Base-by-base conservation (phyloP, 2,797 vertebrate genomes). In the Pelodytes ibericus region DNA sequence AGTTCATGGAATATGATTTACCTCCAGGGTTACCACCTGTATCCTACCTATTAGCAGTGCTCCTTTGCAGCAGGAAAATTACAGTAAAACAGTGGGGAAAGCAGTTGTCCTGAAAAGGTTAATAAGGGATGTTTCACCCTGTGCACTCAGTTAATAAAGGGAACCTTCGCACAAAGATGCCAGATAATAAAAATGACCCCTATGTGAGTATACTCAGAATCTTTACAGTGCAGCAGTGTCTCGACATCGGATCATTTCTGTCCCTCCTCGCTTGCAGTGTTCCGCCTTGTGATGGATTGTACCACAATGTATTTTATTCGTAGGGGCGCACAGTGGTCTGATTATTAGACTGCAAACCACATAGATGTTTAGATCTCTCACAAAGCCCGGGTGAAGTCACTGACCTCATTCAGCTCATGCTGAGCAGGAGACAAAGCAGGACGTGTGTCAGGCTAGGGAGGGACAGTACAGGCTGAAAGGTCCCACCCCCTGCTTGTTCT, bases 221-320 rank as follows among this genome's bases (percentile, higher is more conserved):
- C 36, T 39, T 13, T 13, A 8, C 36, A 2, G 36, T 39, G 25
- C 56, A 20, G 29, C 58, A 2, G 44, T 26, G 26, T 65, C 41
- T 22, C 29, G n/a, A 29, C 67, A 57, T 30, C 51, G 36, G 61
- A 51, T 29, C 13, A 39, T 79, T 62, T 79, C 8, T 68, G 76
- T 68, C 76, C 71, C 76, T 69, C 63, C 57, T 73, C 63, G 76
- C 76, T 68, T 73, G 70, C 76, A 69, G 41, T 79, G 71, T 63
- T 73, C 57, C 63, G 41, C 57, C 64, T 41, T 67, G 70, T 27
- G 64, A 36, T 27, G 64, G 76, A 20, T 18, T 24, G 58, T 67
- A 67, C 76, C 76, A 77, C n/a, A n/a, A 13, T 41, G 57, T 31
- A 29, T 20, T 18, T 39, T 31, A 29, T 29, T 4, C 9, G 11